Evolutionary conservation across 1,140 invertebrate genomes (phyloP).

Genomic region (Cydia amplana): DNA sequence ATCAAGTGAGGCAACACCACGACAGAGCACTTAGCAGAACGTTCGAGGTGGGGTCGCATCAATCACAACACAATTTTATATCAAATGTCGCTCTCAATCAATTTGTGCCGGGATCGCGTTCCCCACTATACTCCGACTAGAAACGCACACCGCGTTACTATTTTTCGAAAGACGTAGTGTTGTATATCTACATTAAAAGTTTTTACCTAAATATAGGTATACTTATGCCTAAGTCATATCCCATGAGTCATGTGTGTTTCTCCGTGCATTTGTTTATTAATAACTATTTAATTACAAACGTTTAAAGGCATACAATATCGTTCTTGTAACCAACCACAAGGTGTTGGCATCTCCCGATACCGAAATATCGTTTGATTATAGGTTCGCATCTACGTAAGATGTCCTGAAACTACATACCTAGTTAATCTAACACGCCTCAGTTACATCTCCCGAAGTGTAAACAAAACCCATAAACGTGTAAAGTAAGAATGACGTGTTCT

Average conservation of each 20-base stretch:
- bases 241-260: no score
- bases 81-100: constrained; percentile 79
- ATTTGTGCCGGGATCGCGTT: constrained; percentile 76
- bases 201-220: neutral
- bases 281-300: no score
- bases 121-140: constrained; percentile 49
- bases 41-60: constrained; percentile 69
- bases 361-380: neutral
- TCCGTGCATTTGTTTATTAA: no score
- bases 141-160: constrained; percentile 50
- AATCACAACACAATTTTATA: constrained; percentile 79
- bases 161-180: constrained; percentile 36
- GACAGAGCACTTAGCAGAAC: constrained; percentile 69
- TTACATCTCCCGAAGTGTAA: neutral
- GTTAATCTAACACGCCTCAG: neutral
- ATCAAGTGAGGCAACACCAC: constrained; percentile 50
- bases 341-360: no score
- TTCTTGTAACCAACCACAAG: no score
- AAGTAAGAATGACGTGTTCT: constrained; percentile 19
- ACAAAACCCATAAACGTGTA: constrained; percentile 32
- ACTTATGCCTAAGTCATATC: no score
- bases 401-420: neutral
- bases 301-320: no score
- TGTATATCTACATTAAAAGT: neutral
- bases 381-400: neutral